Percentiles rank a stretch among this genome's conserved stretches.
phyloP scores from a whole-genome alignment of 35 echinoderm and acorn worm genomes.

The Anneissia japonica region DNA sequence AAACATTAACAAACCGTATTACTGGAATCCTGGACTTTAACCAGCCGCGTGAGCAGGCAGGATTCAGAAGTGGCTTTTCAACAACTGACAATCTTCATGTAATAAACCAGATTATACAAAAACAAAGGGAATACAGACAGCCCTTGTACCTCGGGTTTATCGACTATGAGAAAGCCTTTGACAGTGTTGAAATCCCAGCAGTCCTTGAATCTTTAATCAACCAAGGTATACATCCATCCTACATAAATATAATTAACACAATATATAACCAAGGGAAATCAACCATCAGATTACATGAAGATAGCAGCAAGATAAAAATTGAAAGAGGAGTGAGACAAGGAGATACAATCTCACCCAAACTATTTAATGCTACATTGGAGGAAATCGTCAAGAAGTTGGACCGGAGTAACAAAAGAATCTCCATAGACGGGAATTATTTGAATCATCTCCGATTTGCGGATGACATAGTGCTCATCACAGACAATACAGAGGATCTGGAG shows the following conservation, averaged over 20 bases:
- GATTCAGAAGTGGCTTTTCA: slow-evolving; percentile 14
- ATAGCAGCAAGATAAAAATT: background rate
- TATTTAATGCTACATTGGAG: background rate
- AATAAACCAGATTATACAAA: slow-evolving; percentile 14
- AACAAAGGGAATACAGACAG: slow-evolving; percentile 4
- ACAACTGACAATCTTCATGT: slow-evolving; percentile 21
- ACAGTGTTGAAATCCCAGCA: too few relatives aligned
- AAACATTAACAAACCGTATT: slow-evolving; percentile 5
- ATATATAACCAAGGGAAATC: background rate
- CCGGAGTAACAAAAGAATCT: background rate
- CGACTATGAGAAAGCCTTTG: too few relatives aligned
- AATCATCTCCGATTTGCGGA: background rate
- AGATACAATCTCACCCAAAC: slow-evolving; percentile 15
- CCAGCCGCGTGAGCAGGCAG: slow-evolving; percentile 23
- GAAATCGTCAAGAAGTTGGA: background rate
- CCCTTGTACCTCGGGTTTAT: slow-evolving; percentile 3
- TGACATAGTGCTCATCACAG: background rate
- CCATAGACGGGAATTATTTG: background rate
- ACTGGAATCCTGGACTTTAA: slow-evolving; percentile 10
- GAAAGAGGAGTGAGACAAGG: slow-evolving; percentile 14
- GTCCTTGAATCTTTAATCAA: background rate
- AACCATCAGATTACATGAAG: background rate
- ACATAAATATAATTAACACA: background rate
- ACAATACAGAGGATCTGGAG: background rate
- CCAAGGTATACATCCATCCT: background rate